Base-by-base conservation (phyloP, 2,888 invertebrate genomes). In the Brachyptera risi region DNA sequence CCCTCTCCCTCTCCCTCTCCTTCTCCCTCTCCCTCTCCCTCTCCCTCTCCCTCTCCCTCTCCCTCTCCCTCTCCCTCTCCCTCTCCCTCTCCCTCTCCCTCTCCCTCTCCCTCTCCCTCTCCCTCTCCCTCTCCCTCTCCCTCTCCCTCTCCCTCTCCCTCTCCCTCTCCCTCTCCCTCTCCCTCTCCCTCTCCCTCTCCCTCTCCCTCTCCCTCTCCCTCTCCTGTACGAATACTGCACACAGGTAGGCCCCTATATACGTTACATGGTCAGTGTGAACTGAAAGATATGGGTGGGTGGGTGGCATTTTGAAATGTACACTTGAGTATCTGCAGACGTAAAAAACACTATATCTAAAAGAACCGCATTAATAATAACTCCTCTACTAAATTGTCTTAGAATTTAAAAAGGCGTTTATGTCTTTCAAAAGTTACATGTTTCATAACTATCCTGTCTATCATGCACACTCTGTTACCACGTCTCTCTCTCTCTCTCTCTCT, bases 371-470 rank as follows among this genome's bases (percentile, higher is more conserved):
- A 37, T 54, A 54, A 54, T 54, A 54, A 17, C 35, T 54, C 37
- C 19, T 35, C 17, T 17, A n/a, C 37, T 54, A 54, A 38, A 54
- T 54, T 54, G 54, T 37, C 54, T 54, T n/a, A n/a, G 19, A 24
- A 47, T 24, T 47, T 54, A 54, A 54, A 54, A 38, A 54, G 54
- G 54, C 54, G 54, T 54, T 54, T 54, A 54, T 35, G 54, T 54
- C 54, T 54, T 37, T 54, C 54, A 37, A 31, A n/a, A n/a, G 37
- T 37, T 37, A 49, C 58, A 58, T 49, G 58, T 58, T 58, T 58
- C 58, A 47, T 47, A 58, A 58, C 47, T 44, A 31, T 49, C 31
- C 49, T 58, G 58, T 58, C 58, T 21, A 44, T 47, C 58, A 49
- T n/a, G 9, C 58, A 17, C 7, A 37, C 19, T 35, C 31, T 35